These are phyloP conservation scores for Sebastes steindachneri DNA, from an alignment of 2,797 vertebrate genomes.

Conservation along the genomic window DNA sequence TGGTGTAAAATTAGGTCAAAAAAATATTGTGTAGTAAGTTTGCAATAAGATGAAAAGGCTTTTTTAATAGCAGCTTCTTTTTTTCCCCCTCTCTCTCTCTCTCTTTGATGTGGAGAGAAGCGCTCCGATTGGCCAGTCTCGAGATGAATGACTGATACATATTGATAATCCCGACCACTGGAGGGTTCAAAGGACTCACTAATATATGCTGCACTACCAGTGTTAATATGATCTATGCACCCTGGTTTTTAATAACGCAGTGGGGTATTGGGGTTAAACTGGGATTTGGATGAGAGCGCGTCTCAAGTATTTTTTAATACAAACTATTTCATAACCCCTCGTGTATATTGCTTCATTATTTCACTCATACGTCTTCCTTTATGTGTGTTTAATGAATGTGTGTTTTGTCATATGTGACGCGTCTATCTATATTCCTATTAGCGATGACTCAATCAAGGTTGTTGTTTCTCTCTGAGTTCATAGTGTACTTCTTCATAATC, in stretches of 20 bases:
- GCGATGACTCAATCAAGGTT: not conserved
- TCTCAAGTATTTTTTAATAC: slow-evolving; percentile 12
- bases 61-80: slow-evolving; percentile 35
- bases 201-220: slow-evolving; percentile 43
- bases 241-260: slow-evolving; percentile 40
- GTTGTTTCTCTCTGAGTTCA: not conserved
- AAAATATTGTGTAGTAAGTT: slow-evolving; percentile 59
- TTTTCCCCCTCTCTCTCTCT: too few relatives aligned
- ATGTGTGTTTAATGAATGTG: not conserved
- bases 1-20: slow-evolving; percentile 65
- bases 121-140: slow-evolving; percentile 33
- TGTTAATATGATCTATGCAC: slow-evolving; percentile 35
- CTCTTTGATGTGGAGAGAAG: slow-evolving; percentile 63
- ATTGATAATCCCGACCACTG: slow-evolving; percentile 58
- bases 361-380: not conserved
- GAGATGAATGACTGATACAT: slow-evolving; percentile 63
- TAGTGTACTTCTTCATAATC: not conserved
- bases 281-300: slow-evolving; percentile 49
- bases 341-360: slow-evolving; percentile 30
- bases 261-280: slow-evolving; percentile 71
- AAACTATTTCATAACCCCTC: slow-evolving; percentile 1
- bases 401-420: not conserved
- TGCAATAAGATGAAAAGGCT: slow-evolving; percentile 61
- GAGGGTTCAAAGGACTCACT: slow-evolving; percentile 60
- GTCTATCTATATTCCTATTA: not conserved